A percentile compares a stretch with the other conserved stretches of the same genome.
phyloP scores from a whole-genome alignment of 2,113 vertebrate species.

The Bucco capensis region DNA sequence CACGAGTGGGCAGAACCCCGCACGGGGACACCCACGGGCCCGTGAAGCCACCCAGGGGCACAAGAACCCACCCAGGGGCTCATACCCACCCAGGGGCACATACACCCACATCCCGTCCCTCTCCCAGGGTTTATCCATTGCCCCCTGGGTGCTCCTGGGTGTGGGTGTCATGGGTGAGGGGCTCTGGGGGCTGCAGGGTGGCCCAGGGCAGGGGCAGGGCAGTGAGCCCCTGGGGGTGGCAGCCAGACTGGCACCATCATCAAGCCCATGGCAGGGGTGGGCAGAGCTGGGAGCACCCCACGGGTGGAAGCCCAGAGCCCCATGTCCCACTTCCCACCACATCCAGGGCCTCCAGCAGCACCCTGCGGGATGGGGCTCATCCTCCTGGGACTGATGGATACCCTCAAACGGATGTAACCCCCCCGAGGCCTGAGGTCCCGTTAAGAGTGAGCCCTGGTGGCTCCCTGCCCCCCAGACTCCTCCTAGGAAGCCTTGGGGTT shows the following conservation, averaged over 20 bases:
- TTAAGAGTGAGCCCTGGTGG: fast-evolving
- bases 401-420: neutral
- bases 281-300: neutral
- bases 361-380: fast-evolving
- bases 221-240: neutral
- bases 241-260: fast-evolving
- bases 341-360: fast-evolving
- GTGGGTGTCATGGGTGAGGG: neutral
- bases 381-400: neutral
- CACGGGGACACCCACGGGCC: neutral
- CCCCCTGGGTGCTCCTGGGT: neutral
- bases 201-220: neutral
- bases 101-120: no score
- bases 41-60: neutral
- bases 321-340: neutral
- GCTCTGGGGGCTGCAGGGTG: neutral
- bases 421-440: neutral
- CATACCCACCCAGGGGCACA: no score
- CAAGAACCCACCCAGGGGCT: neutral
- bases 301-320: neutral
- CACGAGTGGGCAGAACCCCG: neutral
- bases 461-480: neutral
- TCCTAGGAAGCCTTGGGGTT: fast-evolving
- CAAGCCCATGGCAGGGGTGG: neutral
- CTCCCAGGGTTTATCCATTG: fast-evolving